These are phyloP conservation scores for Tryphoninae sp. DNA, from an alignment of 2,888 invertebrate species.

Conservation along the genomic window DNA sequence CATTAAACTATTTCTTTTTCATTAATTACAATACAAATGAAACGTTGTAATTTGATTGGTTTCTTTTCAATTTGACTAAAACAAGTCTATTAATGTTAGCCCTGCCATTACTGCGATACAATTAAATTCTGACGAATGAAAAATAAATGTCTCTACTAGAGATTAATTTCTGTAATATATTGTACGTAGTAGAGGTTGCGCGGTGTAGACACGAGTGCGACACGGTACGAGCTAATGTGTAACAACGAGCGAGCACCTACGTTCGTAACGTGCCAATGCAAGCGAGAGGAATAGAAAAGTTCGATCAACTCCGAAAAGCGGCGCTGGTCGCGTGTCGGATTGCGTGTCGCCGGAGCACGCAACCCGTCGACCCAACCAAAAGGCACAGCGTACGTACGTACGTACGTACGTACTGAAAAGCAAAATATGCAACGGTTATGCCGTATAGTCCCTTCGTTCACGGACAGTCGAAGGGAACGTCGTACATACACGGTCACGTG, in stretches of 20 bases:
- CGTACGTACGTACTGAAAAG: conserved; percentile 13
- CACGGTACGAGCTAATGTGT: not conserved
- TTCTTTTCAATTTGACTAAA: no score
- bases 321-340: conserved; percentile 42
- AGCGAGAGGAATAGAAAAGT: conserved; percentile 36
- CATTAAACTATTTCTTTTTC: no score
- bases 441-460: not conserved
- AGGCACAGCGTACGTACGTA: not conserved
- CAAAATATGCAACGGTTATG: conserved; percentile 12
- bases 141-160: no score
- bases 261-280: not conserved
- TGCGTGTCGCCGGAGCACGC: conserved; percentile 47
- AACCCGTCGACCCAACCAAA: conserved; percentile 16
- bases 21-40: no score
- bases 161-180: no score
- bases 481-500: conserved; percentile 31
- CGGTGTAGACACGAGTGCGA: not conserved
- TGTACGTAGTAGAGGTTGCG: no score
- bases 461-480: conserved; percentile 25
- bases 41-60: no score
- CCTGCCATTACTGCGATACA: no score
- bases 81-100: no score
- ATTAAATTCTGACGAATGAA: no score
- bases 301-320: conserved; percentile 57
- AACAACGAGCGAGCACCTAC: not conserved